Evolutionary conservation across 2,797 vertebrate genomes (phyloP).

Genomic region (Falco biarmicus): DNA sequence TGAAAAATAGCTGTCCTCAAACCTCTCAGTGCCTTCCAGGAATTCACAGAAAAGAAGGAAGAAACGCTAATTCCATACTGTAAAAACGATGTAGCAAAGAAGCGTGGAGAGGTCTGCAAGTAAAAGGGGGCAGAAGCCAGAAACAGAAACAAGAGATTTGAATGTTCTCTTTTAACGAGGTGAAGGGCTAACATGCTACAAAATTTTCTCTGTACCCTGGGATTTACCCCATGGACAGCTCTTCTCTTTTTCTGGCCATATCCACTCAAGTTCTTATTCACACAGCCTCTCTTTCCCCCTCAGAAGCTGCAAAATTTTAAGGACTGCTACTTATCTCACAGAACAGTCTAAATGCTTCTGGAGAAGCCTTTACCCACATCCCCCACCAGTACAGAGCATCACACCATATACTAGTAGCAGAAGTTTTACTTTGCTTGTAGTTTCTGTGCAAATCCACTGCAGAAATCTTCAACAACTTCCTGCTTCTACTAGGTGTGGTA

Average conservation of each 20-base stretch:
- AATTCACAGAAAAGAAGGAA: not conserved
- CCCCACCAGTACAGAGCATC: not conserved
- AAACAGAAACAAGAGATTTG: not conserved
- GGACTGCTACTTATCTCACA: not conserved
- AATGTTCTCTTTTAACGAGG: not conserved
- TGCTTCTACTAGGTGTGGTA: not conserved
- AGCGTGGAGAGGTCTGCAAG: not conserved
- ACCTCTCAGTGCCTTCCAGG: not conserved
- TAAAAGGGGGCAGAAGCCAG: not conserved
- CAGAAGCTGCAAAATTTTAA: not conserved
- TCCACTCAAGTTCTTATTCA: not conserved
- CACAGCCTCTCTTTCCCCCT: not conserved
- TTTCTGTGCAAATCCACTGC: not conserved
- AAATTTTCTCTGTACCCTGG: not conserved
- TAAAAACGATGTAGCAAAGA: not conserved
- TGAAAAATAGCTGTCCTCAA: not conserved
- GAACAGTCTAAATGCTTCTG: not conserved
- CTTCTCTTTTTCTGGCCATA: not conserved
- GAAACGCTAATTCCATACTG: not conserved
- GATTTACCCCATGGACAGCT: not conserved
- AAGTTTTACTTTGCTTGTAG: constrained; percentile 20
- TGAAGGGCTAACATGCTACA: fast-evolving
- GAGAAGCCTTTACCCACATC: not conserved
- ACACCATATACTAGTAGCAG: not conserved
- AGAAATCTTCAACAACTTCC: not conserved